These are phyloP conservation scores for Rhagologus leucostigma DNA, from an alignment of 2,113 vertebrate species.

Conservation along the genomic window DNA sequence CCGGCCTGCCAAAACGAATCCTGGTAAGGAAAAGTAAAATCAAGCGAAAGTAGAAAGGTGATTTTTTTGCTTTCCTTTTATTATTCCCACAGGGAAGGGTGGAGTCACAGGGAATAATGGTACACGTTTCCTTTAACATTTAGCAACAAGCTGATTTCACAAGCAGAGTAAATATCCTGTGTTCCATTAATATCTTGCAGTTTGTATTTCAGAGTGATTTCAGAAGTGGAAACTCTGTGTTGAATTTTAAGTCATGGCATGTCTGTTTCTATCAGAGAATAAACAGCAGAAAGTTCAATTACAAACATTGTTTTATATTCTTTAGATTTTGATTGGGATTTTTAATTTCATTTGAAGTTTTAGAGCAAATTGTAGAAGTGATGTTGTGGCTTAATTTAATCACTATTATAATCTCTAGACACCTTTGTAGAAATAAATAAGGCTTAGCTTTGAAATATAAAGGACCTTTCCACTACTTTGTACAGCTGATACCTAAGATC, in stretches of 20 bases:
- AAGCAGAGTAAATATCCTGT: neutral
- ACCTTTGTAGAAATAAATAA: neutral
- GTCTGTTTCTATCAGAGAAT: neutral
- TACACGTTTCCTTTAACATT: neutral
- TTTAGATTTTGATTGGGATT: neutral
- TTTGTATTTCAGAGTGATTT: neutral
- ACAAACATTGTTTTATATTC: neutral
- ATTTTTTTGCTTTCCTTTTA: neutral
- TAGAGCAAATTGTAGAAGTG: neutral
- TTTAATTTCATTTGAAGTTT: neutral
- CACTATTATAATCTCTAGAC: neutral
- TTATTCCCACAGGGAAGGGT: slow-evolving; percentile 1
- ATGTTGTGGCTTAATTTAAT: neutral
- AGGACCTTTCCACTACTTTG: neutral
- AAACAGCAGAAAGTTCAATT: neutral
- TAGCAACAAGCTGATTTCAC: neutral
- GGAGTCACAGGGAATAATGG: slow-evolving; percentile 1
- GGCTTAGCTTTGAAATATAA: neutral
- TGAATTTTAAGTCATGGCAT: neutral
- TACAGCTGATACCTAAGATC: neutral
- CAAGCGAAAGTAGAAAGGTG: neutral
- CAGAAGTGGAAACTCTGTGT: neutral
- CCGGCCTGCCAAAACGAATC: neutral
- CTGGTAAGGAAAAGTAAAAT: neutral
- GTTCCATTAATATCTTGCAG: neutral